Base-by-base conservation (phyloP, 1,140 invertebrate genomes). In the Tetranychus urticae region DNA sequence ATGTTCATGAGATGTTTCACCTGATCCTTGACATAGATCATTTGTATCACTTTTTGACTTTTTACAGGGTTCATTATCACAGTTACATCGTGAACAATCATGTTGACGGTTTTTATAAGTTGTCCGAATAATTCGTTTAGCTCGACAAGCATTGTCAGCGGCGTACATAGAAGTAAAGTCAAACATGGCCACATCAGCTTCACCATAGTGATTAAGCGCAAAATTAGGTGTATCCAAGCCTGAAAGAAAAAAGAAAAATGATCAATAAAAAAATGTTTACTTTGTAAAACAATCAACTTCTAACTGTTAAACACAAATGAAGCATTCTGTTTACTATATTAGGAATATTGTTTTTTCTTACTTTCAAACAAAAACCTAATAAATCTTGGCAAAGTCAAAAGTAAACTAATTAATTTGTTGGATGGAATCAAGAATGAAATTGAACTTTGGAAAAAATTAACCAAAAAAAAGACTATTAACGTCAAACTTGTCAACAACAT, bases 121-220 rank as follows among this genome's bases (percentile, higher is more conserved):
- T 5, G 5, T 42, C 6, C 55, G 58, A 10, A 59, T 39, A 6
- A 62, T 61, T 46, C 47, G 13, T 1, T 88, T 67, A 14, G 90
- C 80, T 60, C 85, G 76, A 66, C 82, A 86, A 34, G 90, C 86
- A 76, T 96, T 93, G 72, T 96, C 88, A 0, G 94, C 89, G 4
- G 88, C 87, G 74, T 91, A 98, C 86, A 98, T 92, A 0, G 90
- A 93, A 0, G 94, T 98, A 71, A 99, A 98, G 73, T 99, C 94
- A 74, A 99, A 99, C 81, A 98, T 91, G n/a, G 92, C 90, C 0
- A 97, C 88, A 74, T 98, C 94, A 2, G 91, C 85, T 71, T 96
- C 86, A 2, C 91, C 89, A 71, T 93, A 94, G 74, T 97, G 91
- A 76, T 98, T 98, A 0, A 94, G 85, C 1, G 94, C 92, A 75